A percentile compares a stretch with the other conserved stretches of the same genome.
phyloP scores from a whole-genome alignment of 2,888 invertebrate genomes.

The Lithophane leautieri region DNA sequence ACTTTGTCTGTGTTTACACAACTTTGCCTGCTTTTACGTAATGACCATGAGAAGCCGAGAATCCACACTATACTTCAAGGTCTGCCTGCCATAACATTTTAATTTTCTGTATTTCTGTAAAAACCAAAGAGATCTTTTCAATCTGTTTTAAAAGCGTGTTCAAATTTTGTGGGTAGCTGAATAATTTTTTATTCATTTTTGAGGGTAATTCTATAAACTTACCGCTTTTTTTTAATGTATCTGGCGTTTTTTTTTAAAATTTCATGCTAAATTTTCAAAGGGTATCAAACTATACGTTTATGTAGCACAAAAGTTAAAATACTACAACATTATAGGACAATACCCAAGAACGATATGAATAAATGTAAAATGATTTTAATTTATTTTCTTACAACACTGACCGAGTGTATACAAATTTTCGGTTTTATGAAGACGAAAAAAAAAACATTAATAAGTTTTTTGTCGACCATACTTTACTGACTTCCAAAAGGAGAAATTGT shows the following conservation, averaged over 20 bases:
- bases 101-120: conserved; percentile 64
- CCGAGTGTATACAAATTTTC: background rate
- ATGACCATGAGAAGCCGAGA: background rate
- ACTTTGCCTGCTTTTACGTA: background rate
- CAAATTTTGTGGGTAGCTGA: conserved; percentile 40
- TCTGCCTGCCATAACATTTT: conserved; percentile 63
- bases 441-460: background rate
- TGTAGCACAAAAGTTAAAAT: background rate
- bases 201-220: background rate
- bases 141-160: conserved; percentile 65
- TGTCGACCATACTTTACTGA: background rate
- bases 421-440: too few species aligned
- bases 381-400: background rate
- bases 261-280: background rate
- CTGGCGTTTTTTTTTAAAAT: background rate
- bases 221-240: background rate
- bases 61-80: conserved; percentile 30
- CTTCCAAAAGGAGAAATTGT: background rate
- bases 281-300: background rate
- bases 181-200: background rate
- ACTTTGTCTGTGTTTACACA: background rate
- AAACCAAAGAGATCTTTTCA: conserved; percentile 66
- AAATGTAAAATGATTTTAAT: background rate
- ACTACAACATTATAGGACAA: background rate
- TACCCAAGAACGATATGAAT: background rate